Evolutionary conservation across 2,113 vertebrate species (phyloP), one percentile per base, ranked within the genome.

Genomic region (Lepidothrix coronata): DNA sequence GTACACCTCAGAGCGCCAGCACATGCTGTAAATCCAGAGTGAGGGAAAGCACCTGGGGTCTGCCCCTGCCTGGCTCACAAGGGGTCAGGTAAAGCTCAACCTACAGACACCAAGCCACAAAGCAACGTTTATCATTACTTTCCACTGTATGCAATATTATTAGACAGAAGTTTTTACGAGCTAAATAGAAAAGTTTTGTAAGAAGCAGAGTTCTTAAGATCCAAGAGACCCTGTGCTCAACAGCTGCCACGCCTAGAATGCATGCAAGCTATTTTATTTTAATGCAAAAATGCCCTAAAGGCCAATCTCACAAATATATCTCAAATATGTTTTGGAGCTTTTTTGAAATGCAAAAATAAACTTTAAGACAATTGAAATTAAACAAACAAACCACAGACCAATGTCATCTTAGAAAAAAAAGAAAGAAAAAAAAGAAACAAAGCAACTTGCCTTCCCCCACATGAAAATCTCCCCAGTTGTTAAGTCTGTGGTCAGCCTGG

Each of bases 1-100:
- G 28, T 2, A 13, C 1, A 1, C 23, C n/a, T 0, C 3, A 67
- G 63, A 28, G n/a, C 1, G 5, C 5, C 1, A 31, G 43, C 33
- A 30, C 11, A 24, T 1, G 4, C 24, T 55, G 41, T 16, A 46
- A 65, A 58, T 13, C 5, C 3, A 35, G 16, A 58, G 49, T 0
- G 8, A 55, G 37, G 17, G 58, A 14, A 59, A 80, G 43, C 14
- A 28, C 4, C 22, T 4, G 1, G 17, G 30, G 19, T 58, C 58
- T 63, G 30, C 30, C 41, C 16, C 68, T 78, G n/a, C 58, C 30
- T 37, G 33, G 82, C 33, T 51, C 76, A 49, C 1, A 7, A 49
- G 33, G 0, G 19, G 16, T 25, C 67, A 78, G 61, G 62, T 57
- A 59, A 83, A 92, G 10, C 49, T 77, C 61, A 52, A 11, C 28